Conservation (phyloP, 2,797 vertebrate genomes). For the Sternotherus odoratus region DNA sequence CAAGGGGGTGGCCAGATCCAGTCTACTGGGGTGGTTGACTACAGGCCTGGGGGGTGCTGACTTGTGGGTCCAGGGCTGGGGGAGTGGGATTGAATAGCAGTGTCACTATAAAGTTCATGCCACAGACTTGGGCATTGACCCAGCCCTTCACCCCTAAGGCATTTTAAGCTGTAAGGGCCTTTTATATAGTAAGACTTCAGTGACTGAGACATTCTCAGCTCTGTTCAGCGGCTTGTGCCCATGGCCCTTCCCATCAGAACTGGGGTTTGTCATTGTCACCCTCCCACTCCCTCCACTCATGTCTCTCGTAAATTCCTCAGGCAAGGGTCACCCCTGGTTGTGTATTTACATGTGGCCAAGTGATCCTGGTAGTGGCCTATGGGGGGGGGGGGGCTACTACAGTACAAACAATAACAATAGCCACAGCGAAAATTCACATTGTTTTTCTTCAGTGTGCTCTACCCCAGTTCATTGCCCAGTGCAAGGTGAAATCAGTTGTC, state of each 20-base stretch:
- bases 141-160: not conserved
- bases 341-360: not conserved
- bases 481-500: not conserved
- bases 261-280: not conserved
- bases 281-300: no score
- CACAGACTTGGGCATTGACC: not conserved
- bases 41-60: no score
- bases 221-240: not conserved
- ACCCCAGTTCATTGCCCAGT: rapidly evolving
- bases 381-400: no score
- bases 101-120: no score
- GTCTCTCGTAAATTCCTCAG: not conserved
- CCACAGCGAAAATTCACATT: rapidly evolving
- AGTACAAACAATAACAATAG: not conserved
- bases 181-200: no score
- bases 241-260: not conserved
- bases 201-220: not conserved
- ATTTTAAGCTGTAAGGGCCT: no score
- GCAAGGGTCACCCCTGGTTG: not conserved
- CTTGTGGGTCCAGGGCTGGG: no score
- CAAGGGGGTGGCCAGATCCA: no score
- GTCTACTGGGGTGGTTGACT: no score
- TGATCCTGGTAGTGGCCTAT: not conserved
- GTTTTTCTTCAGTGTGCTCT: rapidly evolving
- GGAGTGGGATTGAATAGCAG: no score